These are phyloP conservation scores for Cydia pomonella DNA, from an alignment of 1,140 invertebrate species.

Conservation along the genomic window DNA sequence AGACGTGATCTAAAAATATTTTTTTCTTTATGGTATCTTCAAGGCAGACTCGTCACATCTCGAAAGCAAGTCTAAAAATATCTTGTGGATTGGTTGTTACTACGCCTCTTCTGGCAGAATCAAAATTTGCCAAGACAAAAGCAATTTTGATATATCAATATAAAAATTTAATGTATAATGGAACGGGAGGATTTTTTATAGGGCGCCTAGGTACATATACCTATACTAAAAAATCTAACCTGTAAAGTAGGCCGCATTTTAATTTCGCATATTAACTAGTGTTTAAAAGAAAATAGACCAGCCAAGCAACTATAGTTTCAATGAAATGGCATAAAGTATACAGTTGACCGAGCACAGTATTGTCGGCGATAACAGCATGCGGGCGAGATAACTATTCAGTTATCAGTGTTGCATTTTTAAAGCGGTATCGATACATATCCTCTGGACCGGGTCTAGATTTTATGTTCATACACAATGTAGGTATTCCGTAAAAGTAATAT, in stretches of 20 bases:
- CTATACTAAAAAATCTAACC: too few species aligned
- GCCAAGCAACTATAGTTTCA: neutral
- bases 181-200: too few species aligned
- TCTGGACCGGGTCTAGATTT: neutral
- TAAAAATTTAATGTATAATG: too few species aligned
- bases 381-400: slow-evolving; percentile 1
- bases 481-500: neutral
- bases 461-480: neutral
- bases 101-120: neutral
- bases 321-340: neutral
- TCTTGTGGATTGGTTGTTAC: neutral
- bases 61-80: neutral
- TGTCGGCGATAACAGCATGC: neutral
- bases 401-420: neutral
- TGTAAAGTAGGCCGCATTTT: slow-evolving; percentile 21
- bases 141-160: too few species aligned
- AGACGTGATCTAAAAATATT: too few species aligned
- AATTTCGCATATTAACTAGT: slow-evolving; percentile 1
- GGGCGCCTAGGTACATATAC: too few species aligned
- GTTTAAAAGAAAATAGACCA: neutral
- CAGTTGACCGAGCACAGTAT: neutral
- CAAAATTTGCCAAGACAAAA: neutral
- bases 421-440: neutral
- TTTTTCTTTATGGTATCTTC: neutral
- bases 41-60: neutral